Conservation (phyloP, 2,797 vertebrate genomes). For the Setipinna tenuifilis region DNA sequence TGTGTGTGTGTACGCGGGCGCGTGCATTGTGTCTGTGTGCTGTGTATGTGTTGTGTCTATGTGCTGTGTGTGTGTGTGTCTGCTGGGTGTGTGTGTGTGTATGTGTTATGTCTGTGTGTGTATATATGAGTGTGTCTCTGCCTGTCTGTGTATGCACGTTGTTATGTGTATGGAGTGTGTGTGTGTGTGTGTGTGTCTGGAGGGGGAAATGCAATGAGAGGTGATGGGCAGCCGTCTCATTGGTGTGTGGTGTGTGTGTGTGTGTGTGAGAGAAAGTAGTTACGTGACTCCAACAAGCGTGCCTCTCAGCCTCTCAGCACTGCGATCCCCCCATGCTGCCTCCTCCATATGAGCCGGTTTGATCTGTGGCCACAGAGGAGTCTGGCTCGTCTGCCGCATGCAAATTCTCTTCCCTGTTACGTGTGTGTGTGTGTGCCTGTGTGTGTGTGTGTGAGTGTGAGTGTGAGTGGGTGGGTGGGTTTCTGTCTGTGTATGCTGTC, state of each 20-base stretch:
- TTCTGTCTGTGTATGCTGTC: not conserved
- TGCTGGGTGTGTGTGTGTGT: too few species aligned
- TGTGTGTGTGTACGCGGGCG: too few species aligned
- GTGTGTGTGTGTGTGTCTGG: slow-evolving; percentile 4
- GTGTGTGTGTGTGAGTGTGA: not conserved
- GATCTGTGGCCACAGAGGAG: slow-evolving; percentile 25
- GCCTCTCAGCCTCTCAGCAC: not conserved
- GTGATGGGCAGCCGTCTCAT: not conserved
- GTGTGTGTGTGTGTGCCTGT: slow-evolving; percentile 2
- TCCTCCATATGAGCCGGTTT: not conserved
- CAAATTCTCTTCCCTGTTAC: not conserved
- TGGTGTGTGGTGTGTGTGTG: not conserved
- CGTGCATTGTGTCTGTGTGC: too few species aligned
- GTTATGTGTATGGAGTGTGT: not conserved
- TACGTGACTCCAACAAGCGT: not conserved
- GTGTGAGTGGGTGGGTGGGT: not conserved
- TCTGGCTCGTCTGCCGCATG: slow-evolving; percentile 12
- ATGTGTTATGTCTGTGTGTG: too few species aligned
- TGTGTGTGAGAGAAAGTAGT: not conserved
- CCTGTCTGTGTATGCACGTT: too few species aligned
- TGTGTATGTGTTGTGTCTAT: too few species aligned
- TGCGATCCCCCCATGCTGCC: not conserved
- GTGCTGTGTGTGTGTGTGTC: too few species aligned
- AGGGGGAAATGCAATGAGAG: not conserved
- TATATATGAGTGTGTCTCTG: too few species aligned